phyloP scores from a whole-genome alignment of 2,113 vertebrate species.

The Atlantisia rogersi region DNA sequence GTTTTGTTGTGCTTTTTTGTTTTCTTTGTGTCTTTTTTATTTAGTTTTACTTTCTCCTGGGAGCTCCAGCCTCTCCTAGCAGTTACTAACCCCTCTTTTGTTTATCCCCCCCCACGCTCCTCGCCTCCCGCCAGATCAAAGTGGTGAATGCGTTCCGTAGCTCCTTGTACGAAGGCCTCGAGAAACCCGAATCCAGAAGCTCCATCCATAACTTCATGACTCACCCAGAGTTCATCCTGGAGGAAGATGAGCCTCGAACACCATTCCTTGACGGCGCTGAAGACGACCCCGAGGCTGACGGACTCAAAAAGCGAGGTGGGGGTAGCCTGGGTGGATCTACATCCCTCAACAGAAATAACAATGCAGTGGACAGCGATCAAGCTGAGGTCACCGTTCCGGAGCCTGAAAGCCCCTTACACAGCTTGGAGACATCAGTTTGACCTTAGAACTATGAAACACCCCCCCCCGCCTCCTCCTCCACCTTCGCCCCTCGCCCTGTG shows the following conservation, averaged over 20 bases:
- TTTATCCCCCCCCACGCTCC: slow-evolving; percentile 15
- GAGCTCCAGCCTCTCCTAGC: background rate
- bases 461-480: background rate
- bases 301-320: slow-evolving; percentile 55
- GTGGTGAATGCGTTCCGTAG: slow-evolving; percentile 98
- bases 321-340: slow-evolving; percentile 16
- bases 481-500: background rate
- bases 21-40: background rate
- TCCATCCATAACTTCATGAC: slow-evolving; percentile 99
- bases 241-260: slow-evolving; percentile 85
- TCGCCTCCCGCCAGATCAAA: slow-evolving; percentile 86
- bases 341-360: slow-evolving; percentile 77
- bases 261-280: slow-evolving; percentile 80
- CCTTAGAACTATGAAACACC: slow-evolving; percentile 17
- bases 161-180: slow-evolving; percentile 88
- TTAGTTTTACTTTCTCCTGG: slow-evolving; percentile 29
- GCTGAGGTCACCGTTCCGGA: slow-evolving; percentile 57
- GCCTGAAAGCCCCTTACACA: slow-evolving; percentile 74
- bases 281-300: slow-evolving; percentile 75
- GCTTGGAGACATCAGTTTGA: slow-evolving; percentile 82
- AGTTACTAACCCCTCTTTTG: slow-evolving; percentile 22
- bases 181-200: slow-evolving; percentile 89
- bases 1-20: background rate
- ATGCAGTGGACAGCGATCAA: slow-evolving; percentile 71
- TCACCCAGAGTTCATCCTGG: slow-evolving; percentile 90